These are phyloP conservation scores for Chaetodon trifasciatus DNA, from an alignment of 2,797 vertebrate genomes.

Conservation along the genomic window DNA sequence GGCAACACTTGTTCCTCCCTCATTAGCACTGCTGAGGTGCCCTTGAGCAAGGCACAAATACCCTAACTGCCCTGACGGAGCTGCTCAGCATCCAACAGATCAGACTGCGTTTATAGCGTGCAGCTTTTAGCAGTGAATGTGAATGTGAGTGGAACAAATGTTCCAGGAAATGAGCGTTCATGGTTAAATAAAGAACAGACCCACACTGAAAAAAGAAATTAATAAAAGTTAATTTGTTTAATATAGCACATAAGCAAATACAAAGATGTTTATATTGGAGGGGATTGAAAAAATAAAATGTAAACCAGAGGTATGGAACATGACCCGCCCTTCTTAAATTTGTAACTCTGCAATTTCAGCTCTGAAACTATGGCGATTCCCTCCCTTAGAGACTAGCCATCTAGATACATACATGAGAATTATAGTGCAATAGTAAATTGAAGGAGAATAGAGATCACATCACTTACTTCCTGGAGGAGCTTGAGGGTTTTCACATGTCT, in stretches of 20 bases:
- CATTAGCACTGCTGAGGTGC: conserved; percentile 1
- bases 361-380: not conserved
- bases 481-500: conserved; percentile 94
- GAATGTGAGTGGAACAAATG: conserved; percentile 1
- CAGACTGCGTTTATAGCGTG: not conserved
- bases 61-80: not conserved
- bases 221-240: not conserved
- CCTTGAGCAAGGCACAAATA: conserved; percentile 10
- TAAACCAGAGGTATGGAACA: not conserved
- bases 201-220: conserved; percentile 5
- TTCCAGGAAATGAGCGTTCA: not conserved
- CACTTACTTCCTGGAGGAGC: conserved; percentile 89
- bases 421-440: not conserved
- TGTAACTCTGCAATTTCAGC: not conserved
- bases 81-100: not conserved
- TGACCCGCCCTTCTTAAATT: not conserved
- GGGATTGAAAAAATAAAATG: not conserved
- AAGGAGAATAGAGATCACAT: not conserved
- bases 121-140: not conserved
- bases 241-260: not conserved
- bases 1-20: conserved; percentile 10
- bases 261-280: not conserved
- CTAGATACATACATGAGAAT: not conserved
- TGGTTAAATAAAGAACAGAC: not conserved
- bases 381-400: conserved; percentile 3